Base-by-base conservation (phyloP, 2,888 invertebrate genomes). In the Enoplolaimus lenunculus region DNA sequence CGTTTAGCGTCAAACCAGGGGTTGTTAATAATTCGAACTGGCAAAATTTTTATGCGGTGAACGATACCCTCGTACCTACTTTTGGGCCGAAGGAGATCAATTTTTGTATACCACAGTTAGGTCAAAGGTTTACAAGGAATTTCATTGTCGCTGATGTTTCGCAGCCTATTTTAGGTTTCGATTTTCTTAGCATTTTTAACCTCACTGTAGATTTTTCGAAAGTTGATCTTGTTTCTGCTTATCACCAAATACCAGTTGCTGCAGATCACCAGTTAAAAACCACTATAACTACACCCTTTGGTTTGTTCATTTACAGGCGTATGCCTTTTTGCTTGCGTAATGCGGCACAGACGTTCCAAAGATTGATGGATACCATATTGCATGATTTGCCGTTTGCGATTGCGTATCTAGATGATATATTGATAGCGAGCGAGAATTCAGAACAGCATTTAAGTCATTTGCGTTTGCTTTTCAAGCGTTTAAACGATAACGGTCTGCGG, bases 261-360 rank as follows among this genome's bases (percentile, higher is more conserved):
- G n/a, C n/a, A n/a, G n/a, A n/a, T n/a, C n/a, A n/a, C n/a, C n/a
- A n/a, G n/a, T n/a, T n/a, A n/a, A n/a, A n/a, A n/a, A n/a, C n/a
- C n/a, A n/a, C n/a, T n/a, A n/a, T n/a, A n/a, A n/a, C n/a, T n/a
- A n/a, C n/a, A n/a, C n/a, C n/a, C n/a, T n/a, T 26, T 16, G 72
- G 75, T 1, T 72, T 73, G 29, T 75, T 67, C 31, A 69, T 74
- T 31, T 75, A 70, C 67, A 71, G 70, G 2, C 60, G 73, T 7
- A 71, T 75, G 71, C 68, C 71, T 0, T 74, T 73, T 66, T 71
- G 74, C 2, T 62, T 75, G 1, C 70, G 72, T 1, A 73, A 71
- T 28, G 72, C 72, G 33, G 71, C 72, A 29, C 71, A 73, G 0
- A 72, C 72, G 3, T 75, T 74, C 35, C 72, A 75, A 68, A 34